Evolutionary conservation across 2,113 vertebrate genomes (phyloP).

Genomic region (Saccopteryx bilineata): DNA sequence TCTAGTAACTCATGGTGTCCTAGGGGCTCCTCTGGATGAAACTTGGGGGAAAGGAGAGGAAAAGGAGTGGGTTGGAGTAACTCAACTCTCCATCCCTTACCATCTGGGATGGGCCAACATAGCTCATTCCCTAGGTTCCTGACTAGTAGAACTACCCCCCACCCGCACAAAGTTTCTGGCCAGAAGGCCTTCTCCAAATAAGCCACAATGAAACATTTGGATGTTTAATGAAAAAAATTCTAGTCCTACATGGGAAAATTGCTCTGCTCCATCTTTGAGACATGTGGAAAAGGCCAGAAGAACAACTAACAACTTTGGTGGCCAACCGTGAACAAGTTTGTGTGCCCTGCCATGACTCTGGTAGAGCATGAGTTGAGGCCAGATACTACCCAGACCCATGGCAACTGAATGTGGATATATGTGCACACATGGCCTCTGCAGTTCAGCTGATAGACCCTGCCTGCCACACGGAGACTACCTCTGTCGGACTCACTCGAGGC

Average conservation of each 20-base stretch:
- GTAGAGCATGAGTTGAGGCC: accelerated
- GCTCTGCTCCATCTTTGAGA: too few species aligned
- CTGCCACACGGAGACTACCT: neutral
- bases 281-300: neutral
- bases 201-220: neutral
- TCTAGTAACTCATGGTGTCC: accelerated
- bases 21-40: neutral
- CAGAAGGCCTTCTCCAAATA: neutral
- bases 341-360: accelerated
- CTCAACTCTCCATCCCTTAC: neutral
- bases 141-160: neutral
- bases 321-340: accelerated
- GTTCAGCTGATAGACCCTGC: neutral
- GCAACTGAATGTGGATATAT: accelerated
- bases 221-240: too few species aligned
- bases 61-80: neutral
- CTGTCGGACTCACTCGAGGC: accelerated
- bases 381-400: accelerated
- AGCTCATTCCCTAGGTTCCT: neutral
- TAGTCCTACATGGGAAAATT: neutral
- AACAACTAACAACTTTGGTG: accelerated
- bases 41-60: neutral
- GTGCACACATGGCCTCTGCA: accelerated
- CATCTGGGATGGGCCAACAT: too few species aligned
- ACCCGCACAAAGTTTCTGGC: too few species aligned